These are phyloP conservation scores for Silurus asotus DNA, from an alignment of 2,113 vertebrate genomes.

Conservation along the genomic window DNA sequence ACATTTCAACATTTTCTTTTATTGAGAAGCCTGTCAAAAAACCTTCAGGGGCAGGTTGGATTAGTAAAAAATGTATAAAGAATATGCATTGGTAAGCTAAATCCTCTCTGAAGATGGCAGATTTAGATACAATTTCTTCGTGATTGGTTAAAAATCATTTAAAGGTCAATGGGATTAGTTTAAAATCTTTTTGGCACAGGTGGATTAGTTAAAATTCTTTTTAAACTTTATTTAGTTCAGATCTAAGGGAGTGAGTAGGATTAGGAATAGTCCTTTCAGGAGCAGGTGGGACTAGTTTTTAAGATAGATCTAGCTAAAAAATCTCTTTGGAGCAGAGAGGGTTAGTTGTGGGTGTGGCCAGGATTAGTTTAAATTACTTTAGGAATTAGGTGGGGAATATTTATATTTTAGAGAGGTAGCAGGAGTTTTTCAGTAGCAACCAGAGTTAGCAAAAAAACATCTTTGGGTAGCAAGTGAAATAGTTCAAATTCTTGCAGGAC, in stretches of 20 bases:
- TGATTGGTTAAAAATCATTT: background rate
- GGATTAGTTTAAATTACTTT: background rate
- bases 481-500: background rate
- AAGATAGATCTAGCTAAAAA: background rate
- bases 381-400: background rate
- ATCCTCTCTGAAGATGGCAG: background rate
- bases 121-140: too few species aligned
- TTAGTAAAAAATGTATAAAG: background rate
- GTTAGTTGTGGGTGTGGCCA: too few species aligned
- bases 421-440: too few species aligned
- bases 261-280: background rate
- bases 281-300: background rate
- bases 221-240: background rate
- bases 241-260: background rate
- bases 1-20: background rate
- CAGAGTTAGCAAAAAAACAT: too few species aligned
- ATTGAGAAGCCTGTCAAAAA: background rate
- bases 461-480: background rate
- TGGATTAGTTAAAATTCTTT: background rate
- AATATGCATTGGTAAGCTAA: too few species aligned
- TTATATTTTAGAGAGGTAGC: background rate
- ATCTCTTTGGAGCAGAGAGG: background rate
- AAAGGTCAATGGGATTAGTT: too few species aligned
- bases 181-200: background rate
- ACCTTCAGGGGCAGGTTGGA: background rate